Percentiles rank a stretch among this genome's conserved stretches.
phyloP scores from a whole-genome alignment of 2,797 vertebrate genomes.

The Myoxocephalus aenaeus region DNA sequence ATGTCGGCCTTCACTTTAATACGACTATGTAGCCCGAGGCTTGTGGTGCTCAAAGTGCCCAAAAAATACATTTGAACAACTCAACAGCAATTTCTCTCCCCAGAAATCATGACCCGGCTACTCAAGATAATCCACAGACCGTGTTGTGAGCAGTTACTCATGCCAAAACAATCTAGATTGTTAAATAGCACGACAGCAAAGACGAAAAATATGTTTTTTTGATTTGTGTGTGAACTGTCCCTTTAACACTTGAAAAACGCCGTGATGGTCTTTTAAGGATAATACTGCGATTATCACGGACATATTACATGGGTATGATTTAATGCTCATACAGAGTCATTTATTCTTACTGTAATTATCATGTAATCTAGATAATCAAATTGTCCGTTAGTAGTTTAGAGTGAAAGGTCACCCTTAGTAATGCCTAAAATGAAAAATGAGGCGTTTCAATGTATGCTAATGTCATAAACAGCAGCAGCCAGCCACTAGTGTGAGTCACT shows the following conservation, averaged over 20 bases:
- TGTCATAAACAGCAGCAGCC: slow-evolving; percentile 45
- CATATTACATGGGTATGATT: slow-evolving; percentile 71
- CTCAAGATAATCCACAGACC: not conserved
- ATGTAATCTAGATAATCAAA: slow-evolving; percentile 68
- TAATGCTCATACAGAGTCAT: slow-evolving; percentile 61
- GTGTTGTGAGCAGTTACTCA: not conserved
- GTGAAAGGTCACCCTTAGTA: slow-evolving; percentile 68
- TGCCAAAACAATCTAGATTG: not conserved
- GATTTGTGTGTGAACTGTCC: not conserved
- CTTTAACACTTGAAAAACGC: slow-evolving; percentile 28
- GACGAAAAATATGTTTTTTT: not conserved
- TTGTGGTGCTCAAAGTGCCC: too few relatives aligned
- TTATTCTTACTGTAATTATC: slow-evolving; percentile 69
- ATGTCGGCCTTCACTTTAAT: too few relatives aligned
- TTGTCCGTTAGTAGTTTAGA: slow-evolving; percentile 60
- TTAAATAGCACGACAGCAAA: not conserved
- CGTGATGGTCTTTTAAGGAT: slow-evolving; percentile 39
- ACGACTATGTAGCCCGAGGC: too few relatives aligned
- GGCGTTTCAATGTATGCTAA: slow-evolving; percentile 50
- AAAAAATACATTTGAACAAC: too few relatives aligned
- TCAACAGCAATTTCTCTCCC: not conserved
- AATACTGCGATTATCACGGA: slow-evolving; percentile 55
- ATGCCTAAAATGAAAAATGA: slow-evolving; percentile 66
- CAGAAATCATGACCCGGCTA: not conserved
- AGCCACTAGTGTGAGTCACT: slow-evolving; percentile 5